Conservation (phyloP, 2,113 vertebrate species). For the Micronisus gabar region DNA sequence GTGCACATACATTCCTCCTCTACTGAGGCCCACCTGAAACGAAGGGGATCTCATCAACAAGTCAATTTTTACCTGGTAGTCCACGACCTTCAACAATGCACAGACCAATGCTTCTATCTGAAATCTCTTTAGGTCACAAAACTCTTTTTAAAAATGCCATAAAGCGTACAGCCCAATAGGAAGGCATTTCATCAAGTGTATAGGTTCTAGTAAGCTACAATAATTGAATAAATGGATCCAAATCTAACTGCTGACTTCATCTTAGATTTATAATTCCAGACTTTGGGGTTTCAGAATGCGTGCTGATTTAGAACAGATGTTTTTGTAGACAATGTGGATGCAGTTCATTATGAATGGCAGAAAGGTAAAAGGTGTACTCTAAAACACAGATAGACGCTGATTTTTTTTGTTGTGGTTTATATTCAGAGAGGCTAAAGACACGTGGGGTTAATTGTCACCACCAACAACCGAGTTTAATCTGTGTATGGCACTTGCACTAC, state of each 20-base stretch:
- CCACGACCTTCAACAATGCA: not conserved
- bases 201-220: not conserved
- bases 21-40: not conserved
- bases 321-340: not conserved
- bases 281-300: not conserved
- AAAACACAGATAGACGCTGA: not conserved
- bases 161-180: not conserved
- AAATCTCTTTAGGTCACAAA: not conserved
- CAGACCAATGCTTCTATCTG: not conserved
- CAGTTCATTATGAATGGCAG: not conserved
- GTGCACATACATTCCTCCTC: not conserved
- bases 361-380: not conserved
- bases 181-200: not conserved
- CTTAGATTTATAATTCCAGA: not conserved
- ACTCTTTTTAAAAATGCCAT: not conserved
- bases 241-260: not conserved
- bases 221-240: not conserved
- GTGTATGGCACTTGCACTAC: not conserved
- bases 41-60: not conserved
- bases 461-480: not conserved
- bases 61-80: not conserved
- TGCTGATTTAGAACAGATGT: not conserved
- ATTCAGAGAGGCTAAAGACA: not conserved
- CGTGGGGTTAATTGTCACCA: not conserved
- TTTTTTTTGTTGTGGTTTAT: not conserved